These are phyloP conservation scores for Argyra leucocephala DNA, from an alignment of 2,888 invertebrate genomes.

Conservation along the genomic window DNA sequence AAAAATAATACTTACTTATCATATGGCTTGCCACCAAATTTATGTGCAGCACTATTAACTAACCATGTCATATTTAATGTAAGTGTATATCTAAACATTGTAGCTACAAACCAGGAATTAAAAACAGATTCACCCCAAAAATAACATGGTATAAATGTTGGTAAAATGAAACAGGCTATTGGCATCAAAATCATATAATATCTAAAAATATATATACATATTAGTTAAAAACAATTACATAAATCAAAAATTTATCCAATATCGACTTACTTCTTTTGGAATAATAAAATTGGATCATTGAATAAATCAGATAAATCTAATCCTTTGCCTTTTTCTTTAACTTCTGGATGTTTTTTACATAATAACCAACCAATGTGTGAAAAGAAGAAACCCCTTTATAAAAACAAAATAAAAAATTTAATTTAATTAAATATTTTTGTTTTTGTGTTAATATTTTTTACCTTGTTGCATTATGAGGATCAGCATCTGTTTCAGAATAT, in stretches of 20 bases:
- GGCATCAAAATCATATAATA: conserved; percentile 68
- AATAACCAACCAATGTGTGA: conserved; percentile 92
- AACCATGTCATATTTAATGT: conserved; percentile 81
- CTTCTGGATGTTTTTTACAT: conserved; percentile 81
- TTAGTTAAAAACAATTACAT: neutral
- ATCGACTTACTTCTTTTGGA: conserved; percentile 67
- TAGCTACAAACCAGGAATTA: conserved; percentile 58
- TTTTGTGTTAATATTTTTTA: conserved; percentile 12
- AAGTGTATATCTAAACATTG: conserved; percentile 67
- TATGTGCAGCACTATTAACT: conserved; percentile 82
- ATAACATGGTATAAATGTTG: conserved; percentile 65
- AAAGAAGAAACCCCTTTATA: conserved; percentile 92
- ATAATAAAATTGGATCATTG: conserved; percentile 69
- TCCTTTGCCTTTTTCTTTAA: conserved; percentile 73
- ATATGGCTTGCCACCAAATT: conserved; percentile 66
- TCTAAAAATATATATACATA: conserved; percentile 43
- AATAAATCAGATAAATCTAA: conserved; percentile 77
- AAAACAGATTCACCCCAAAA: conserved; percentile 64
- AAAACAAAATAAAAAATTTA: conserved; percentile 12
- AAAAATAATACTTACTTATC: conserved; percentile 53
- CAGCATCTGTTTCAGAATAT: conserved; percentile 86
- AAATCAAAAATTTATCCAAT: neutral
- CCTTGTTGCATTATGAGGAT: conserved; percentile 78
- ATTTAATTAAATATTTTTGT: neutral
- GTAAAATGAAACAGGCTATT: conserved; percentile 64